Evolutionary conservation across 2,113 vertebrate genomes (phyloP), one percentile per base, ranked within the genome.

Genomic region (Saguinus midas): DNA sequence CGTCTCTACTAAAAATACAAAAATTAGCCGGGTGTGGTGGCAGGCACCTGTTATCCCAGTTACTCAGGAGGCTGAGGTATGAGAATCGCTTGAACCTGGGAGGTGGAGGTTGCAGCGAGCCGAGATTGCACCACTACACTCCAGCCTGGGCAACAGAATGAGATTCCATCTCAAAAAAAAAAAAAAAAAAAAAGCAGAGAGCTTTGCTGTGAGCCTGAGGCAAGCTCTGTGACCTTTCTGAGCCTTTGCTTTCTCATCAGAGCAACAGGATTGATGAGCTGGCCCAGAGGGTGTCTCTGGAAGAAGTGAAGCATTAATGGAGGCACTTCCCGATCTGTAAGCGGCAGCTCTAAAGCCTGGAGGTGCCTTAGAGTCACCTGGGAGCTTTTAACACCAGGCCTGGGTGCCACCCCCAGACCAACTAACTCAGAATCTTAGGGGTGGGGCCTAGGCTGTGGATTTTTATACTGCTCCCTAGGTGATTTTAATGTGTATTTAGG

Each of bases 181-280:
- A 64, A 25, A 58, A 25, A 58, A 25, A 25, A 25, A 13, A 17
- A 21, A 84, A 20, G 20, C 0, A 1, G 6, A 20, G 29, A 1
- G 32, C 64, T 40, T 40, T n/a, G 13, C 27, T 3, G 23, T 3
- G 79, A 72, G 48, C 50, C 76, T 6, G 3, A 18, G 55, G 37
- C 50, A 11, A 23, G 35, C 66, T 27, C 68, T 43, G 43, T 2
- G 76, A 13, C 80, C 50, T 84, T 35, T 21, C 8, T 11, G 37
- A 43, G 57, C 17, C 79, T 84, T 84, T 80, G 73, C 35, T 64
- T 57, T 79, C 43, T 92, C 82, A 6, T 81, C 76, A 80, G 95
- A 85, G 95, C 70, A 78, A 82, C 13, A 66, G 73, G 73, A 1
- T 27, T 52, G 82, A 37, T 21, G 52, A 43, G 70, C 95, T 23